Percentiles rank a stretch among this genome's conserved stretches.
phyloP scores from a whole-genome alignment of 2,113 vertebrate genomes.

The Spilogale gracilis region DNA sequence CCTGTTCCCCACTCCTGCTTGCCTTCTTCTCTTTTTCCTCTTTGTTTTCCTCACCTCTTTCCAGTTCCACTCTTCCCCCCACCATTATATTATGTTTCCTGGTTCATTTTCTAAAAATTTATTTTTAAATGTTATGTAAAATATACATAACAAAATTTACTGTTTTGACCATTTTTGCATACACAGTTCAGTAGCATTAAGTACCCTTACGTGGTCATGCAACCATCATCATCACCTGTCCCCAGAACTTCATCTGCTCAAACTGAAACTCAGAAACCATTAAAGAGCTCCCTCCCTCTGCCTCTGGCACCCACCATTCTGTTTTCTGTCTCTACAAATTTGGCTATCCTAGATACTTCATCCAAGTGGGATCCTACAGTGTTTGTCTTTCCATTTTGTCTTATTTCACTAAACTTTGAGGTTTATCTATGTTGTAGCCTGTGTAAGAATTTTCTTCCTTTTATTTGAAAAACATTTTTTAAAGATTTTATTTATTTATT shows the following conservation, averaged over 20 bases:
- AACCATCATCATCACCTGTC: neutral
- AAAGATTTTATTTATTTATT: too few species aligned
- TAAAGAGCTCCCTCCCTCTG: too few species aligned
- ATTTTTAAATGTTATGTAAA: neutral
- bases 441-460: neutral
- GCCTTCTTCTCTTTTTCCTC: neutral
- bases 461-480: too few species aligned
- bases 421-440: accelerated
- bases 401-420: neutral
- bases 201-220: accelerated
- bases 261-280: neutral
- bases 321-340: neutral
- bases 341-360: accelerated
- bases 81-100: neutral
- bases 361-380: accelerated
- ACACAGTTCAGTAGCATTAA: neutral
- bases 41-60: neutral
- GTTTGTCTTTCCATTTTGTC: neutral
- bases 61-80: neutral
- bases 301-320: neutral
- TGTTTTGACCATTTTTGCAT: neutral
- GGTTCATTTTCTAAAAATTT: neutral
- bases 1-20: too few species aligned
- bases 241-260: neutral
- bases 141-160: neutral